These are phyloP conservation scores for Eupeodes corollae DNA, from an alignment of 1,140 invertebrate species.

Conservation along the genomic window DNA sequence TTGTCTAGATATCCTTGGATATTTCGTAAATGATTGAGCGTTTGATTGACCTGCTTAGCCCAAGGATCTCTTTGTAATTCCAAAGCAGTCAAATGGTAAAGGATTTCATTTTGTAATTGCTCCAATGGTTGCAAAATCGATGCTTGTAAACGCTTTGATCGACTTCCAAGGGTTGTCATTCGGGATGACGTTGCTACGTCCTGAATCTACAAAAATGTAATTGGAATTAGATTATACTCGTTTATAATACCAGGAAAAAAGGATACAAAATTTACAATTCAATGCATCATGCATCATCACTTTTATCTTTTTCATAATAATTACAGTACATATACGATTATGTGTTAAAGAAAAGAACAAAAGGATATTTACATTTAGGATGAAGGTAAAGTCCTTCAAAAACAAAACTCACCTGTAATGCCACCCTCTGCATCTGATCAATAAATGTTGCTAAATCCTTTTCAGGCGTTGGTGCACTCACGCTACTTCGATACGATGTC, in stretches of 20 bases:
- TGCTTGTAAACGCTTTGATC: conserved; percentile 50
- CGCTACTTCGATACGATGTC: conserved; percentile 48
- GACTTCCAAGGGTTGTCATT: conserved; percentile 49
- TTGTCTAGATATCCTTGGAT: conserved; percentile 64
- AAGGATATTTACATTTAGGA: too few relatives aligned
- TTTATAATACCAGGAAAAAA: too few relatives aligned
- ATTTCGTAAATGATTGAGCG: conserved; percentile 56
- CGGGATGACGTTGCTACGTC: conserved; percentile 52
- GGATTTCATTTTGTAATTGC: conserved; percentile 53
- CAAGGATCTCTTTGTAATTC: conserved; percentile 57
- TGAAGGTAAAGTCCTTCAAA: not conserved
- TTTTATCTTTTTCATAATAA: too few relatives aligned
- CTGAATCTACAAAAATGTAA: conserved; percentile 27
- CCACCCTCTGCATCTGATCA: conserved; percentile 61
- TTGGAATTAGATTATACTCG: too few relatives aligned
- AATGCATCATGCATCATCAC: too few relatives aligned
- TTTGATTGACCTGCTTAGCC: conserved; percentile 51
- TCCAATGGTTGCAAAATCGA: conserved; percentile 55
- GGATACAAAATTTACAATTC: too few relatives aligned
- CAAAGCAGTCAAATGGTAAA: conserved; percentile 61
- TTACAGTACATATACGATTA: too few relatives aligned
- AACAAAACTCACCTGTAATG: conserved; percentile 48
- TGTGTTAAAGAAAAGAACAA: too few relatives aligned
- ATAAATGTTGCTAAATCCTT: conserved; percentile 60
- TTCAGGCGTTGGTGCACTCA: conserved; percentile 52